A percentile compares a stretch with the other conserved stretches of the same genome.
phyloP scores from a whole-genome alignment of 2,888 invertebrate species.

The Elmis aenea region DNA sequence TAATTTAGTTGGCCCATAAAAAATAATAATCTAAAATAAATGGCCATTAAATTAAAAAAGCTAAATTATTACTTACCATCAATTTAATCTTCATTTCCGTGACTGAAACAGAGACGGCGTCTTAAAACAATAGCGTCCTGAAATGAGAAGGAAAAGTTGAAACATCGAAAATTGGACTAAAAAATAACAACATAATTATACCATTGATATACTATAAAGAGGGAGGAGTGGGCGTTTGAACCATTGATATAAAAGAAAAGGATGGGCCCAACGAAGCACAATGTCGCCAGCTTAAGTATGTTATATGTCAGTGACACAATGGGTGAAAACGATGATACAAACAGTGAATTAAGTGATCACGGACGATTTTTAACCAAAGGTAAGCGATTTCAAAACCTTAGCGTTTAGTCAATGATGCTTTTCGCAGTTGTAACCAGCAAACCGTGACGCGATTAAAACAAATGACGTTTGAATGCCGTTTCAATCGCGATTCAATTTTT shows the following conservation, averaged over 20 bases:
- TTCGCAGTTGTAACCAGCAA: not conserved
- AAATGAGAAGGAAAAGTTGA: slow-evolving; percentile 1
- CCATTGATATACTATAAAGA: slow-evolving; percentile 14
- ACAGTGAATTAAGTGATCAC: slow-evolving; percentile 62
- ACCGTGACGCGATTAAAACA: slow-evolving; percentile 2
- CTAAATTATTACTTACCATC: too few relatives aligned
- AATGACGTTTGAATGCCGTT: too few relatives aligned
- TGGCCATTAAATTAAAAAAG: slow-evolving; percentile 12
- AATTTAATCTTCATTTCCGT: too few relatives aligned
- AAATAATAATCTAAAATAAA: slow-evolving; percentile 10
- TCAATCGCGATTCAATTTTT: too few relatives aligned
- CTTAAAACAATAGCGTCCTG: too few relatives aligned
- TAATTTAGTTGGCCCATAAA: slow-evolving; percentile 13
- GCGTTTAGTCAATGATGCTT: not conserved
- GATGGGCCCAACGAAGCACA: slow-evolving; percentile 9
- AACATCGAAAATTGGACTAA: slow-evolving; percentile 11
- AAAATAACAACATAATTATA: slow-evolving; percentile 18
- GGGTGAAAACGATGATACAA: slow-evolving; percentile 70
- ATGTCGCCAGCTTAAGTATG: slow-evolving; percentile 12
- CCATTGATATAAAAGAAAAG: slow-evolving; percentile 19
- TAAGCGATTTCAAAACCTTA: slow-evolving; percentile 23
- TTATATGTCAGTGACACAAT: slow-evolving; percentile 41
- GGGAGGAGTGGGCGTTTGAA: slow-evolving; percentile 17
- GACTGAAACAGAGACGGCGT: too few relatives aligned
- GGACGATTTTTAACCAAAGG: slow-evolving; percentile 76